Base-by-base conservation (phyloP, 2,888 invertebrate genomes). In the Chrysomela aeneicollis region DNA sequence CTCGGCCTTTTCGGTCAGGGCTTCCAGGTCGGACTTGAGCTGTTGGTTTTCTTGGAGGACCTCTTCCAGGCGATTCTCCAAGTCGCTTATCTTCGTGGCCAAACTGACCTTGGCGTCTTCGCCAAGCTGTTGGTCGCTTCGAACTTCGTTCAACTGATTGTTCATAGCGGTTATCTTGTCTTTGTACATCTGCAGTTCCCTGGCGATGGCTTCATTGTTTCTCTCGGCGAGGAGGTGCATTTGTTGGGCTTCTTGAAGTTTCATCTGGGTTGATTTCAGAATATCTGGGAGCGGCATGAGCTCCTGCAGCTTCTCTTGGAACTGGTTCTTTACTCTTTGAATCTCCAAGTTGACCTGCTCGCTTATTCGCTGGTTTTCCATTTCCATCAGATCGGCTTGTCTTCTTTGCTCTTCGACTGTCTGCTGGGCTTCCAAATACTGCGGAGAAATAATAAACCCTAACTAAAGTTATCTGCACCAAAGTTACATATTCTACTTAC, bases 301-400 rank as follows among this genome's bases (percentile, higher is more conserved):
- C 79, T 91, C 90, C 63, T 88, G 88, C 19, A 91, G 81, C 78
- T 90, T 90, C 74, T 90, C 90, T 84, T 90, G 90, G 82, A 91
- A 91, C 78, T 90, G 87, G 74, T 84, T 85, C 85, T 91, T 91
- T 9, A 90, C 89, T 68, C 87, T 83, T 72, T 89, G 89, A 64
- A 91, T 89, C 80, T 91, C 91, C 15, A 89, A 79, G 71, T 88
- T 89, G 47, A 91, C 89, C 77, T 91, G 90, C 74, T 91, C 90
- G 70, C 88, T 88, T 75, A 90, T 88, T 53, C 90, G 83, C 18
- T 86, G 87, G 74, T 90, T 90, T 73, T 91, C 90, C 86, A 90
- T 86, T 74, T 91, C 90, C 88, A 90, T 88, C 76, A 89, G 82
- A 67, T 90, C 89, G 75, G 91, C 86, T 74, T 90, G 89, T 0